Conservation (phyloP, 37 sponge, comb jelly and placozoan species). For the Amphimedon queenslandica region DNA sequence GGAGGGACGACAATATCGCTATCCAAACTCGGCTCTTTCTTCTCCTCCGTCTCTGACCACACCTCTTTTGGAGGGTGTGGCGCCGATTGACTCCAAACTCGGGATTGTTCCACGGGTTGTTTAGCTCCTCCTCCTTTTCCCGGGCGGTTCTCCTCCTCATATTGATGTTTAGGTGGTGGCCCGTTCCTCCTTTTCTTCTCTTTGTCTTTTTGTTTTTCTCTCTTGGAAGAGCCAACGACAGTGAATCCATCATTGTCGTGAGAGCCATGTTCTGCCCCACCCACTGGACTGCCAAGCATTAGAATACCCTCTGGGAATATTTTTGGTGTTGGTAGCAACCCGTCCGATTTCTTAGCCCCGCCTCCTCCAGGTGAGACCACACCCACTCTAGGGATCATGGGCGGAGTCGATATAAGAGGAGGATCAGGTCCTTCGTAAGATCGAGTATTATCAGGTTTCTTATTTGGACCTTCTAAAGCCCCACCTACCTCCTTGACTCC, state of each 20-base stretch:
- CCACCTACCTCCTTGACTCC: not conserved
- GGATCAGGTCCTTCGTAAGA: no score
- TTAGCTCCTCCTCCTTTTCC: no score
- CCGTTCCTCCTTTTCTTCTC: not conserved
- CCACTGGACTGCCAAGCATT: no score
- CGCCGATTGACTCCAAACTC: not conserved
- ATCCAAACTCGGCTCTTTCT: not conserved
- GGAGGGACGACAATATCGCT: not conserved
- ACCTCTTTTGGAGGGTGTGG: not conserved
- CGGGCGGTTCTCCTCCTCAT: no score
- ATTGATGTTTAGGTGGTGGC: not conserved
- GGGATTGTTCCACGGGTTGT: no score
- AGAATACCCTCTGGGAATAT: no score
- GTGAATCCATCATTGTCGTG: not conserved
- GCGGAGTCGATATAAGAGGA: no score
- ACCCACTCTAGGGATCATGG: no score
- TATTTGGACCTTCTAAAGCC: not conserved
- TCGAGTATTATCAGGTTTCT: no score
- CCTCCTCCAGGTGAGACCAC: not conserved
- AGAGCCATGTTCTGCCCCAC: no score
- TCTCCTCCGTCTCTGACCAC: no score
- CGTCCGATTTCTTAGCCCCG: not conserved
- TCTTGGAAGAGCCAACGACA: not conserved
- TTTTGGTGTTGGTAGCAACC: not conserved
- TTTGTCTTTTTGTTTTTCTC: not conserved